Evolutionary conservation across 2,113 vertebrate genomes (phyloP), one percentile per base, ranked within the genome.

Genomic region (Malurus elegans): DNA sequence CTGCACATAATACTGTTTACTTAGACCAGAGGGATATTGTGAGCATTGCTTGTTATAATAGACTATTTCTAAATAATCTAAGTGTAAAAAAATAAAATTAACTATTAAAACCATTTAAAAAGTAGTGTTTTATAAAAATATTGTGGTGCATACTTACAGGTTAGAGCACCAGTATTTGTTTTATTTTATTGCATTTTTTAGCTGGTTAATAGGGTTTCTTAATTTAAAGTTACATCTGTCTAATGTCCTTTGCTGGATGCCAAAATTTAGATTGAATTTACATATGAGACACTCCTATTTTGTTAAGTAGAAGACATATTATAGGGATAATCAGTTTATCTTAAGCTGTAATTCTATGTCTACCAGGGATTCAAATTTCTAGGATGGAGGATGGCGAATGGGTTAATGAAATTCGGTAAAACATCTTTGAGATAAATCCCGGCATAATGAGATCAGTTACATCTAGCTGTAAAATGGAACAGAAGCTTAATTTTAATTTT

Each of bases 351-450:
- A 97, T 94, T 95, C 79, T 92, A 74, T 72, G 94, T 97, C 95
- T 96, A 97, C 92, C 60, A 71, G 88, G 48, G 93, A 97, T 97
- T 97, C 95, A 97, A 93, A 97, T 97, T 95, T 96, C 79, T 78
- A n/a, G 93, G 71, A 88, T 76, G 73, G 48, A 88, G 67, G n/a
- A 70, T 80, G 60, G 75, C 28, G 95, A 80, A 96, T 96, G 79
- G 79, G 82, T 94, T 78, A 92, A 56, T 88, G 75, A 92, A 94
- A 76, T 94, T 93, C 93, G 67, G 88, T 96, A 90, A 96, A 95
- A 93, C 65, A 76, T 82, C 90, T 96, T 83, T 90, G 82, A 93
- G 93, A 94, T 94, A 94, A 95, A 96, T 84, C 75, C 82, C 88
- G 90, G 88, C 60, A 75, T 96, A 97, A 97, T 96, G 69, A 96